Base-by-base conservation (phyloP, 64 coral and sea anemone species). In the Porites australiensis region DNA sequence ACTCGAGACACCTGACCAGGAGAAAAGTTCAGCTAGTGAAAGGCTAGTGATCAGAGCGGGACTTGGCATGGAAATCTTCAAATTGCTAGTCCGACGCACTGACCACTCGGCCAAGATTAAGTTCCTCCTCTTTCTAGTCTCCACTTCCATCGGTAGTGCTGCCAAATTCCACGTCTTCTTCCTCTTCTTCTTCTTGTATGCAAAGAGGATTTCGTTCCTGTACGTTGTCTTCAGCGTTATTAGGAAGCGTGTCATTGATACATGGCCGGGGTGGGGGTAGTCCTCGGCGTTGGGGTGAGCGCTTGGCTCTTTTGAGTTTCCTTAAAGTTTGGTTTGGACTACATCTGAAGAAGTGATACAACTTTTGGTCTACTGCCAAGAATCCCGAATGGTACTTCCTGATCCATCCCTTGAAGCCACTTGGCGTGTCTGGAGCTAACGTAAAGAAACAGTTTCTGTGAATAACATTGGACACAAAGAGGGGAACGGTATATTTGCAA, bases 321-420 rank as follows among this genome's bases (percentile, higher is more conserved):
- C 16, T 75, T 16, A 18, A 13, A 51, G 1, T 2, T 2, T 79
- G 58, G 2, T 14, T 37, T 46, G 55, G 5, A 27, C 7, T 57
- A 8, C 73, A 79, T 79, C 77, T 79, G 55, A 57, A 79, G 77
- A 79, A 79, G 9, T 59, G 54, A 22, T 79, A 79, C 53, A 79
- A 13, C n/a, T 13, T 61, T 5, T 79, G 7, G 54, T 37, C 21
- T 5, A 21, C 54, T 60, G 50, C 77, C 59, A 79, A 8, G 13
- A 59, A 79, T 14, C 77, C 77, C 43, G 77, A 79, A 50, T 60
- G 3, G 55, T 79, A 60, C 77, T 79, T 27, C 60, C 19, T 79
- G 27, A 59, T 58, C 77, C 77, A 79, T 14, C 77, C 53, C 77
- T 79, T 79, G 23, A 79, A 79, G 55, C 77, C 77, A 14, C 77